Conservation (phyloP, 1,140 invertebrate species). For the Popillia japonica region DNA sequence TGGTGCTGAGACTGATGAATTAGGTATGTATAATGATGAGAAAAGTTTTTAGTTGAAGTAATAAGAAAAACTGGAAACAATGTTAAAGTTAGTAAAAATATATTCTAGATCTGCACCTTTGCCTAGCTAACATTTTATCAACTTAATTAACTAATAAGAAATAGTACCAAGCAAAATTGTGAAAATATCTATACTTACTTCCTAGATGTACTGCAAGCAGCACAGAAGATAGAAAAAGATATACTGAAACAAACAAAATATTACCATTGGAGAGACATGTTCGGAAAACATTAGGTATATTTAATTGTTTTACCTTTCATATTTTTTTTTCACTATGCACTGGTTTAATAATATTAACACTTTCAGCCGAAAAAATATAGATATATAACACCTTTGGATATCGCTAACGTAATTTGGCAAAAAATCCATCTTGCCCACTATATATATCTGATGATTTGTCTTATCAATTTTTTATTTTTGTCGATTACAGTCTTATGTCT, state of each 20-base stretch:
- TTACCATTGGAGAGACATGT: background rate
- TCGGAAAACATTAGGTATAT: background rate
- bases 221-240: background rate
- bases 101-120: too few species aligned
- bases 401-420: background rate
- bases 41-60: too few species aligned
- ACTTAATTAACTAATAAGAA: too few species aligned
- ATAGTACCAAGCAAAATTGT: too few species aligned
- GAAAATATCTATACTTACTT: conserved; percentile 12
- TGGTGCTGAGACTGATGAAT: too few species aligned
- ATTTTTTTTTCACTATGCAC: background rate
- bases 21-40: too few species aligned
- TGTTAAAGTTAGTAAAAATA: too few species aligned
- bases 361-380: background rate
- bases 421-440: background rate
- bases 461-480: background rate
- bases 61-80: background rate
- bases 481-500: background rate
- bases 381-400: background rate
- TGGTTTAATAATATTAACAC: background rate
- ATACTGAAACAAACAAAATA: conserved; percentile 17
- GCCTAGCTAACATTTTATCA: too few species aligned
- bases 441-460: background rate
- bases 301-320: background rate
- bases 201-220: conserved; percentile 24